Evolutionary conservation across 2,797 vertebrate genomes (phyloP), one percentile per base, ranked within the genome.

Genomic region (Sebastolobus altivelis): DNA sequence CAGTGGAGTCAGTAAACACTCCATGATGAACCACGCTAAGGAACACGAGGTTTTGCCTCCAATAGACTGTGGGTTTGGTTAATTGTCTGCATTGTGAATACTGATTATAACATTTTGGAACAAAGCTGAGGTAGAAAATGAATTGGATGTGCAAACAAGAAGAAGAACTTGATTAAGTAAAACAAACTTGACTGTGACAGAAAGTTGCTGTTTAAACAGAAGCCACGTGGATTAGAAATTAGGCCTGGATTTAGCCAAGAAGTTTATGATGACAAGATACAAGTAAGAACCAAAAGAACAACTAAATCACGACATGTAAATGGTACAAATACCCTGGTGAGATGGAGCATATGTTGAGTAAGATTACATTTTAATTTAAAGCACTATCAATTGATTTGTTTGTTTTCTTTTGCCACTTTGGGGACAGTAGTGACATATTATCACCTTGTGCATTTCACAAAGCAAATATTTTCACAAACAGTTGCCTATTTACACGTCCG

Each of bases 61-160:
- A 60, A 60, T 20, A 59, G 12, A 14, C 38, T 59, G 29, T 1
- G 14, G 6, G 8, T 72, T 61, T 55, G 18, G 6, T 65, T 62
- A 49, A 52, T 62, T 58, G 8, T 70, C 46, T 58, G 33, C 20
- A 43, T 38, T 75, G 35, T 55, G 22, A 78, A 29, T 37, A 67
- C n/a, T 35, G 31, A 71, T 22, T 10, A 56, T 5, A 49, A 33
- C 12, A 25, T 37, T 77, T 18, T 29, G 8, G 35, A 71, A 58
- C 13, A 69, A 37, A 69, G 43, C 29, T 8, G 27, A 22, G n/a
- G 27, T 12, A 58, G 22, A 74, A 66, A 75, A 78, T 29, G 4
- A 65, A 65, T 87, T 29, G 65, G 38, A 71, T 56, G 49, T 72
- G 40, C 61, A 81, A 75, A 83, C 61, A 54, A 43, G 22, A 54